A percentile compares a stretch with the other conserved stretches of the same genome.
phyloP scores from a whole-genome alignment of 2,113 vertebrate species.

The Nasalis larvatus region DNA sequence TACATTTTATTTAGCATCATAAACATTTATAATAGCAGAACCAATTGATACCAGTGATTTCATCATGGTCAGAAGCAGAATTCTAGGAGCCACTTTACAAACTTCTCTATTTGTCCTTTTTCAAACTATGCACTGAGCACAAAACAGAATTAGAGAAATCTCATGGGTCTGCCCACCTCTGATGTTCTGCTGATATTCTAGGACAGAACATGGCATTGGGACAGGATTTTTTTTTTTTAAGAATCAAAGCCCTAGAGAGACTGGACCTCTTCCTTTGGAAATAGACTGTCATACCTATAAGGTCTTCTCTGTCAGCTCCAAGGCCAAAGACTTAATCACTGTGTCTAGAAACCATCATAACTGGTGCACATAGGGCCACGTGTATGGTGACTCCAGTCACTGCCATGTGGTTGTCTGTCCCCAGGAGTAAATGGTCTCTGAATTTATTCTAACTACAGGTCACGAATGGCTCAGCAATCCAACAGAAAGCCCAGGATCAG shows the following conservation, averaged over 20 bases:
- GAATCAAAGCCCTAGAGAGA: background rate
- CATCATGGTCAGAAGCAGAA: background rate
- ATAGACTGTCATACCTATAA: background rate
- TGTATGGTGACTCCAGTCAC: background rate
- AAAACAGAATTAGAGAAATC: background rate
- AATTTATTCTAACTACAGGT: conserved; percentile 9
- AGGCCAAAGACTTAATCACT: background rate
- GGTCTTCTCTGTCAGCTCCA: background rate
- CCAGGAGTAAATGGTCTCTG: background rate
- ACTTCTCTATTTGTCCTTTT: conserved; percentile 9
- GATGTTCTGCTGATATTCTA: background rate
- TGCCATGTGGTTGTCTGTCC: background rate
- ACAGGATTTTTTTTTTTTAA: background rate
- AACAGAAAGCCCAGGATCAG: conserved; percentile 6
- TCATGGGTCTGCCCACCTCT: background rate
- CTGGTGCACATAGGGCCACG: background rate
- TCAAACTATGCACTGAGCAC: background rate
- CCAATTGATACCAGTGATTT: background rate
- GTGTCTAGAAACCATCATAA: background rate
- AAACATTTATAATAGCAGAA: background rate
- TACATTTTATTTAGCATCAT: background rate
- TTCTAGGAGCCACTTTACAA: background rate
- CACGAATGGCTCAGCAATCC: background rate
- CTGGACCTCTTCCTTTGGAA: background rate
- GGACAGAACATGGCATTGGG: background rate